Evolutionary conservation across 2,888 invertebrate species (phyloP), one percentile per base, ranked within the genome.

Genomic region (Pyrrhosoma nymphula): DNA sequence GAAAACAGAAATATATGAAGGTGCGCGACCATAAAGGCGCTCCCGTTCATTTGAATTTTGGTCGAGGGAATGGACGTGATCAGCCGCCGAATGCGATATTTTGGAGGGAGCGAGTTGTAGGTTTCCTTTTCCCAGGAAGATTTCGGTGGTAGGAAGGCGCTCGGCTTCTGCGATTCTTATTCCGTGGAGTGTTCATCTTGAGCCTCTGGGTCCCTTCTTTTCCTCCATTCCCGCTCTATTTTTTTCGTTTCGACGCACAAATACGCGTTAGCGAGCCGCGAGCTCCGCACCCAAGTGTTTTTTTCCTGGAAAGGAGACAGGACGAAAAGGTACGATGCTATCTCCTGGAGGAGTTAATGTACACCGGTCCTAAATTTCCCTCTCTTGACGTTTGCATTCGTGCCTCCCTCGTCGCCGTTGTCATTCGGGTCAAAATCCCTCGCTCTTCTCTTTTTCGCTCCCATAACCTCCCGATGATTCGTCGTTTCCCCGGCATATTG

Each of bases 1-100:
- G 69, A 26, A 93, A 93, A 93, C 47, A 93, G 39, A 60, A 93
- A 93, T 60, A 91, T 63, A 93, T 47, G 69, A 23, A 93, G 47
- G 69, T 75, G 30, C 69, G 35, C 91, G 60, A 30, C 60, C 75
- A 75, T 89, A 89, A 89, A 75, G 60, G n/a, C 26, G 39, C 47
- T 93, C 82, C 69, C 75, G 93, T 93, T 93, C 75, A 93, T 93
- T 93, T 93, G 93, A 93, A 93, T 93, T 93, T 93, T 69, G 93
- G 93, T 47, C 47, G 69, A 55, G 75, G 60, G 30, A 47, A 47
- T 93, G 93, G 69, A 93, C 93, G 93, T 93, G 93, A 93, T 93
- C 93, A 93, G 93, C 93, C 69, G 69, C 93, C 93, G 93, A 93
- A 93, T 93, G 93, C 47, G 93, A 93, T 69, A 93, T 93, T 93